Base-by-base conservation (phyloP, 2,888 invertebrate species). In the Ptychoptera albimana region DNA sequence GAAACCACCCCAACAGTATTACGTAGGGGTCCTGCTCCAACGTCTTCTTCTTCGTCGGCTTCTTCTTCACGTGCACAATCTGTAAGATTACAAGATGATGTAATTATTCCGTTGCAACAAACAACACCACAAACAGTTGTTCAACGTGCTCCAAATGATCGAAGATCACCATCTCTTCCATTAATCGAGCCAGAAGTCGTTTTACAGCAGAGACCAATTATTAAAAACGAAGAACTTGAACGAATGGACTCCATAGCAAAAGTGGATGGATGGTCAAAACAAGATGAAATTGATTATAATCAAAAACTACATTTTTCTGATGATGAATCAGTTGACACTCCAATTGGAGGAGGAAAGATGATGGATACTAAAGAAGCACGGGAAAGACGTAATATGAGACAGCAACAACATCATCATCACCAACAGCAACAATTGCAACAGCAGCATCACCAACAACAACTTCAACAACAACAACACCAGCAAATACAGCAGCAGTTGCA, bases 251-350 rank as follows among this genome's bases (percentile, higher is more conserved):
- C 91, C 59, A 84, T 92, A 53, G 77, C 85, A 38, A 79, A 83
- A 55, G 84, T 88, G 59, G 82, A 84, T 56, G 91, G 91, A 50
- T 94, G 94, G 94, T 85, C 87, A 46, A 81, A 82, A 53, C 82
- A 87, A 57, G 89, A 89, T 60, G 91, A 91, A 61, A 87, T 93
- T 60, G 92, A 93, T 67, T 93, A 92, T 61, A 87, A 88, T 70
- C 87, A 91, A 69, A 92, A 91, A 66, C 68, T 94, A 60, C 82
- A 86, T 52, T 94, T 93, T 67, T 92, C 92, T 59, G 93, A 94
- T 67, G 92, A 92, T 56, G 93, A 93, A 64, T 69, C 69, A 43
- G 60, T 61, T 29, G 52, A 52, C 14, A 48, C 49, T 8, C 49
- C 51, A 37, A 48, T 46, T 11, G 37, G 37, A 12, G 50, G 49